phyloP scores from a whole-genome alignment of 2,113 vertebrate species.

The Sorex araneus region DNA sequence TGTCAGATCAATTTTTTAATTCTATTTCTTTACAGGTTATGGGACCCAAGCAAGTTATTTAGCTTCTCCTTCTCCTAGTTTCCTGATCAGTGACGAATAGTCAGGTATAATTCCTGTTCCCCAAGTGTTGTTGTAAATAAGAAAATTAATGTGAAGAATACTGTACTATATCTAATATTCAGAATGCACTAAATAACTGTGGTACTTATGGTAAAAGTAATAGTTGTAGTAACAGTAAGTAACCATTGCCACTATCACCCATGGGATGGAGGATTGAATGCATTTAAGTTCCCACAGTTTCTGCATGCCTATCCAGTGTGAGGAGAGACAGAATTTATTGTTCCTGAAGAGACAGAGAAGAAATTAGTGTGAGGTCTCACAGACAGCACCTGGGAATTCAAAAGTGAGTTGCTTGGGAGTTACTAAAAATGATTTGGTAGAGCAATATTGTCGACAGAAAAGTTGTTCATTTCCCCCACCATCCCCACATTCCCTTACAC shows the following conservation, averaged over 20 bases:
- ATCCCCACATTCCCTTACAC: slow-evolving; percentile 41
- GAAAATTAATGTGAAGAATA: slow-evolving; percentile 1
- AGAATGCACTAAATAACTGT: background rate
- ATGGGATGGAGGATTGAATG: background rate
- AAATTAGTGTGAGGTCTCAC: slow-evolving; percentile 35
- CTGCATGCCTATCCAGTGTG: slow-evolving; percentile 14
- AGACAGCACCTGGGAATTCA: background rate
- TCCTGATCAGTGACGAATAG: slow-evolving; percentile 1
- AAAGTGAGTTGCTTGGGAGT: background rate
- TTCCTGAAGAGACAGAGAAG: slow-evolving; percentile 11
- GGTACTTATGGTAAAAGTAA: slow-evolving; percentile 21
- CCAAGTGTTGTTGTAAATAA: slow-evolving; percentile 4
- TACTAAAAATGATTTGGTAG: slow-evolving; percentile 49
- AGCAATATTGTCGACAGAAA: slow-evolving; percentile 44
- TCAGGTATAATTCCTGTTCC: background rate
- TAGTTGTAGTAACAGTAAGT: slow-evolving; percentile 10
- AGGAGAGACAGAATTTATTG: slow-evolving; percentile 14
- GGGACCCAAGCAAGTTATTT: slow-evolving; percentile 18
- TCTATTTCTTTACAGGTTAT: slow-evolving; percentile 25
- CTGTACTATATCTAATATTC: background rate
- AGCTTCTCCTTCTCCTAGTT: background rate
- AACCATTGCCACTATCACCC: background rate
- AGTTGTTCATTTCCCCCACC: slow-evolving; percentile 70
- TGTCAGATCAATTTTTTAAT: background rate
- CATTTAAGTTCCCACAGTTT: background rate